Evolutionary conservation across 2,888 invertebrate genomes (phyloP).

Genomic region (Mimachlamys varia): DNA sequence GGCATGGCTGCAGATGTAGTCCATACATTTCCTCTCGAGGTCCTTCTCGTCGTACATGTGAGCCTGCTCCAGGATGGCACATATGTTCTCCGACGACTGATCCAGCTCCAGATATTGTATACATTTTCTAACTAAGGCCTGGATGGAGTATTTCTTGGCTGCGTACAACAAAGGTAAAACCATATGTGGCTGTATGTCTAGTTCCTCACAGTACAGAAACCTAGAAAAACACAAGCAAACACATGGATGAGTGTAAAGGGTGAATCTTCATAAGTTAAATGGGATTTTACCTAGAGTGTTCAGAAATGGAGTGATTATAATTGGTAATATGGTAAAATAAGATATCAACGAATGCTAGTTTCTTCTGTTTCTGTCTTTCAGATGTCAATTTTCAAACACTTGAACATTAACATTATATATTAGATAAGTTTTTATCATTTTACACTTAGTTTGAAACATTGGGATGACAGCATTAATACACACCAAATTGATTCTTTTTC

Average conservation of each 20-base stretch:
- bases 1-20: conserved; percentile 61
- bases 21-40: conserved; percentile 58
- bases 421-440: too few relatives aligned
- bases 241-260: background rate
- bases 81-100: conserved; percentile 61
- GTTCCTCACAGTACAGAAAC: conserved; percentile 61
- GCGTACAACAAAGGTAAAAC: conserved; percentile 65
- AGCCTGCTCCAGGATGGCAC: conserved; percentile 66
- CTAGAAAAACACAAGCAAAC: conserved; percentile 48
- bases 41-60: conserved; percentile 65
- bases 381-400: too few relatives aligned
- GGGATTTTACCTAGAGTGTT: too few relatives aligned
- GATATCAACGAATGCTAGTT: too few relatives aligned
- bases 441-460: too few relatives aligned
- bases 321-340: too few relatives aligned
- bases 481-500: too few relatives aligned
- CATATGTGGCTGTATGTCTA: conserved; percentile 61
- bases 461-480: too few relatives aligned
- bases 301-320: too few relatives aligned
- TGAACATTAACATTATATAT: too few relatives aligned
- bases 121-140: conserved; percentile 57
- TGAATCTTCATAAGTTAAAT: too few relatives aligned
- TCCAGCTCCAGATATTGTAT: conserved; percentile 62
- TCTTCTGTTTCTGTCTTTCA: too few relatives aligned
- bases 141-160: conserved; percentile 65